These are phyloP conservation scores for Megalopta genalis DNA, from an alignment of 1,140 invertebrate species.

Conservation along the genomic window DNA sequence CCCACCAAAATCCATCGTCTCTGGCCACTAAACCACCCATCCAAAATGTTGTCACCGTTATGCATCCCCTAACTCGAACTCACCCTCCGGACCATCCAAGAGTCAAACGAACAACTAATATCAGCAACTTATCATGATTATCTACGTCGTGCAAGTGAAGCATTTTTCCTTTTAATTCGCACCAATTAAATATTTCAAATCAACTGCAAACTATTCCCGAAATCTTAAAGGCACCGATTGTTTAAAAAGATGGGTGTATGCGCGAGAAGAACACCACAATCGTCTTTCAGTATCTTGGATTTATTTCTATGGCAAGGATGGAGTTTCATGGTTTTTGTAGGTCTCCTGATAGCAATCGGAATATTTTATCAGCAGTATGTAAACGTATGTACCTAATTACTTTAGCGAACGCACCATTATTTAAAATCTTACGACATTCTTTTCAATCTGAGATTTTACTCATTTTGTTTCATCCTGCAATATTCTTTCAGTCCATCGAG, in stretches of 20 bases:
- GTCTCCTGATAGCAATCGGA: not conserved
- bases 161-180: no score
- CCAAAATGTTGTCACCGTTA: not conserved
- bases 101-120: not conserved
- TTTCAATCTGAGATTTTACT: no score
- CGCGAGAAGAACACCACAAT: not conserved
- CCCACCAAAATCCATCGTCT: no score
- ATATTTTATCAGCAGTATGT: slow-evolving; percentile 15
- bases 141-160: not conserved
- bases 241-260: slow-evolving; percentile 32
- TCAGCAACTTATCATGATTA: not conserved
- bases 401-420: no score
- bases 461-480: no score
- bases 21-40: not conserved
- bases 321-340: slow-evolving; percentile 28
- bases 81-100: no score
- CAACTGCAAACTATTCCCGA: not conserved
- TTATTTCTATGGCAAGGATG: slow-evolving; percentile 27
- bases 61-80: not conserved
- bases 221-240: not conserved
- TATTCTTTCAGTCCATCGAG: no score
- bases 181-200: no score
- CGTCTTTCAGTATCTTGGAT: not conserved
- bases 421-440: no score
- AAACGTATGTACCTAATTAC: slow-evolving; percentile 13